Evolutionary conservation across 2,888 invertebrate genomes (phyloP), one percentile per base, ranked within the genome.

Genomic region (Polydrusus pterygomalis): DNA sequence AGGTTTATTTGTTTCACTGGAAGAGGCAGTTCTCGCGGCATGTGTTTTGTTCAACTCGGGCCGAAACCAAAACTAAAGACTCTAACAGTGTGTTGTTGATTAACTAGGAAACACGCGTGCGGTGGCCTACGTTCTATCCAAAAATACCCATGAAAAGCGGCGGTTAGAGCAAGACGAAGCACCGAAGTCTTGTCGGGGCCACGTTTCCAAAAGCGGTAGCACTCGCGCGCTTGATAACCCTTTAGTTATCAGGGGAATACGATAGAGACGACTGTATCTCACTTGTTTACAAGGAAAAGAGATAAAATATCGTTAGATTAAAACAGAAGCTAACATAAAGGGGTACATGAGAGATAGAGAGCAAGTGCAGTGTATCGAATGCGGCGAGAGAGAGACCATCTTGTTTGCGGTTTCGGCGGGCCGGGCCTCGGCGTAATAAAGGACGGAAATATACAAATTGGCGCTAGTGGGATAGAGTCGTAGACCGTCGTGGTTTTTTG

Each of bases 381-480:
- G 86, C 74, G 75, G 88, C 87, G 88, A 45, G 87, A 87, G 88
- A 88, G 90, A 90, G 90, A 90, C 88, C 89, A 89, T 89, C 89
- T 90, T 89, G 89, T 91, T 91, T 91, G 92, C 89, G 92, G 92
- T 91, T 90, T 88, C 88, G 89, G 90, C 90, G 91, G 91, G 91
- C 90, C 89, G 91, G 91, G 91, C 91, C 89, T 90, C 89, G 90
- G 89, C 90, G 89, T 90, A 89, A 90, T 90, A 90, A 90, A 91
- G 91, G 91, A 91, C 89, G 89, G 90, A 89, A 89, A 89, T 90
- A 91, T 90, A 89, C 89, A 89, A 90, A 90, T 90, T 90, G 89
- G 89, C 89, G 89, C 89, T 83, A 81, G 85, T 80, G 80, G 79
- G 84, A 87, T 81, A 83, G 84, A 85, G 87, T 85, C 81, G 84